Conservation (phyloP, 2,888 invertebrate species). For the Gymnosoma rotundatum region DNA sequence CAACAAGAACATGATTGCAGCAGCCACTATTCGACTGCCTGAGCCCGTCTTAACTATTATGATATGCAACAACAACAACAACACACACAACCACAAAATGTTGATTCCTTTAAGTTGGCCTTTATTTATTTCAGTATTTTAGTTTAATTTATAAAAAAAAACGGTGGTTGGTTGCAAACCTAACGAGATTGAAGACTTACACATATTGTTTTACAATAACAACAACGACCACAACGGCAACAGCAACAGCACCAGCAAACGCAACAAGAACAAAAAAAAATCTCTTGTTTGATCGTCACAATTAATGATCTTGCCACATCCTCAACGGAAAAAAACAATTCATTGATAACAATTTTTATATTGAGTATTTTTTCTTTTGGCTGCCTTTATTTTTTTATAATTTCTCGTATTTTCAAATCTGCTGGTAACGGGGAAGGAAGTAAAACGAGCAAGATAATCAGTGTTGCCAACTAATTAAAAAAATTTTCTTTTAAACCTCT, state of each 20-base stretch:
- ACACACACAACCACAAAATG: conserved; percentile 43
- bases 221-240: conserved; percentile 35
- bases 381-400: neutral
- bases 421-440: neutral
- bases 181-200: conserved; percentile 38
- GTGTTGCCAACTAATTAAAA: no score
- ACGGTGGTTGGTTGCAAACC: conserved; percentile 57
- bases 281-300: conserved; percentile 79
- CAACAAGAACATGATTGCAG: conserved; percentile 47
- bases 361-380: conserved; percentile 13
- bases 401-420: conserved; percentile 22
- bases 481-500: no score
- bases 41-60: conserved; percentile 37
- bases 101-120: conserved; percentile 63
- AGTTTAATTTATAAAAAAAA: conserved; percentile 59
- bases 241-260: conserved; percentile 38
- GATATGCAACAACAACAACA: conserved; percentile 15
- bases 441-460: no score
- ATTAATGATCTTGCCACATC: conserved; percentile 79
- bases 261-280: conserved; percentile 42
- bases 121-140: conserved; percentile 19
- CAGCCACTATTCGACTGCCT: conserved; percentile 30
- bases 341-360: conserved; percentile 66
- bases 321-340: conserved; percentile 72
- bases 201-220: neutral